These are phyloP conservation scores for Acanthurus lineatus DNA, from an alignment of 2,797 vertebrate species.

Conservation along the genomic window DNA sequence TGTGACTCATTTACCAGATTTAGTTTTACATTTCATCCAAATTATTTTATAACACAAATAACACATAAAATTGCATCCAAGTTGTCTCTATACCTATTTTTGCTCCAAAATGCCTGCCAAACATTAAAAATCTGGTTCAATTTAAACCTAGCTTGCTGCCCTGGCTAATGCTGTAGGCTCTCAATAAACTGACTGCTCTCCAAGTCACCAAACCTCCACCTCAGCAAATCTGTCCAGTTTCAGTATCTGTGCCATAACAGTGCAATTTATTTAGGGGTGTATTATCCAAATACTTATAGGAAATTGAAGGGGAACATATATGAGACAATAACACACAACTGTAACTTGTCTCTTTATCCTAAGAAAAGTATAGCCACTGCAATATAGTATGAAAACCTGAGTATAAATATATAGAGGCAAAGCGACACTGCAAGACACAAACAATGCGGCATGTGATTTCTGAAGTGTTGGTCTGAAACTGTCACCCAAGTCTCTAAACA, in stretches of 20 bases:
- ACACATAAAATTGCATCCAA: background rate
- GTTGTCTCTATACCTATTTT: background rate
- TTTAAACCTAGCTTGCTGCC: background rate
- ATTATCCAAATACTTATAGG: background rate
- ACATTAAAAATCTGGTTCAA: background rate
- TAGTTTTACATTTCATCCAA: background rate
- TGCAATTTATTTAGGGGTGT: background rate
- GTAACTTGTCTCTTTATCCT: background rate
- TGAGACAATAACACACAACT: background rate
- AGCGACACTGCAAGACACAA: background rate
- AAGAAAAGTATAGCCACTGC: background rate
- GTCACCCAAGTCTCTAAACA: constrained; percentile 65
- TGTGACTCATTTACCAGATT: background rate
- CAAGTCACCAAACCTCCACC: background rate
- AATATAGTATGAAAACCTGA: background rate
- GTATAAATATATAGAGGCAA: background rate
- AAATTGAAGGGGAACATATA: background rate
- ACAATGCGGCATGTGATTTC: constrained; percentile 7
- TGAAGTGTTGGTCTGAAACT: constrained; percentile 35
- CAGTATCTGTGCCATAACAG: background rate
- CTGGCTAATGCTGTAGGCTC: background rate
- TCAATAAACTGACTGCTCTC: constrained; percentile 17
- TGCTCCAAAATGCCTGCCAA: background rate
- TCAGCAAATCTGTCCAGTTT: constrained; percentile 1
- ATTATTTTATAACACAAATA: background rate